Base-by-base conservation (phyloP, 2,888 invertebrate species). In the Nemotelus pantherinus region DNA sequence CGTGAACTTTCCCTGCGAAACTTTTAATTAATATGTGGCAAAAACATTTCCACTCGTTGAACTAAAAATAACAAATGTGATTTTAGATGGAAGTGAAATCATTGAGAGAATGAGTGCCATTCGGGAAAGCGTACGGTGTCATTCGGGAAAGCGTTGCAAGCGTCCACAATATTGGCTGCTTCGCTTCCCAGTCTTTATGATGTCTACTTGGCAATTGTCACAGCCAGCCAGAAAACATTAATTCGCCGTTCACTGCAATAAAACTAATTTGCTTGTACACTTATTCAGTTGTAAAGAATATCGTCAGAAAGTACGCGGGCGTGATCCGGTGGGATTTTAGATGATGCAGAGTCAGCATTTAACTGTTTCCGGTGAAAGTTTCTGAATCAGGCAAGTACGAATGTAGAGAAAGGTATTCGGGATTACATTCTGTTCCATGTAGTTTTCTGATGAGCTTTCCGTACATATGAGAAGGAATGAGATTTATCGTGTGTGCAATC, bases 161-260 rank as follows among this genome's bases (percentile, higher is more conserved):
- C 47, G n/a, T 45, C 10, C 7, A 44, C 45, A 47, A 7, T 5
- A 55, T 41, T 55, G 53, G 70, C 55, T 55, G 43, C 25, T 70
- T 70, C 55, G 10, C 44, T 65, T 47, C 47, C 25, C 53, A 41
- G 53, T 44, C 53, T 39, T 70, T 43, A 70, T 74, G 74, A 50
- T 63, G 63, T 74, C 60, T 74, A 47, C 47, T 2, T 55, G 25
- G 47, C 63, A 74, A 60, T 74, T 74, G 60, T 63, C 74, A 60
- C 63, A 74, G 63, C 43, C 10, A 60, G 41, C 60, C 74, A 39
- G 55, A 48, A 74, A 74, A 60, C 43, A 74, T 74, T 4, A 50
- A 74, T 74, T 74, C 63, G 74, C 1, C 43, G 5, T n/a, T 5
- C 6, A n/a, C 9, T 43, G 41, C 70, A 2, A 53, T 70, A 70